Base-by-base conservation (phyloP, 2,888 invertebrate genomes). In the Netelia virgata region DNA sequence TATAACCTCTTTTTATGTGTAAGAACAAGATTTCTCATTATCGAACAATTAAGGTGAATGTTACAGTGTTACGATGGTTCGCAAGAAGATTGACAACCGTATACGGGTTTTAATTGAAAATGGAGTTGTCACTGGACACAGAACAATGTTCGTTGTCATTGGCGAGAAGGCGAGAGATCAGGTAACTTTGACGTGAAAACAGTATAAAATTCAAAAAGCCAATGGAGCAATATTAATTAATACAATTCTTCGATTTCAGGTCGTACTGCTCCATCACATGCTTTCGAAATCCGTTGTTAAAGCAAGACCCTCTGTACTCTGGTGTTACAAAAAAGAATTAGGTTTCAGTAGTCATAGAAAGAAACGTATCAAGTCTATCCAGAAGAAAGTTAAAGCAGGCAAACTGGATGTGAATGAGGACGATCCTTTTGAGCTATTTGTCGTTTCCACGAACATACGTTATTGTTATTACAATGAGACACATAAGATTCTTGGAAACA, bases 391-490 rank as follows among this genome's bases (percentile, higher is more conserved):
- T 47, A 97, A 97, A 90, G 96, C 97, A 1, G 99, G 98, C 0
- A 98, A 97, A 93, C 92, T 98, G 47, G 97, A 97, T 92, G 96
- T 98, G 0, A 97, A 98, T 86, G 98, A 99, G 92, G 99, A 99
- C 88, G 98, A 99, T 92, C 96, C 99, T 0, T 99, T 99, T 94
- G 99, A 99, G 94, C 94, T 98, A 11, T 99, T 99, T 93, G 95
- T 99, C 84, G 97, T 98, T 0, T 98, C 99, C 0, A 99, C 99
- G 0, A 97, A 98, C 86, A 99, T 99, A 90, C 96, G 99, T 84
- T 99, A 99, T 87, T 97, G 99, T 91, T 99, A 99, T 94, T 99
- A 99, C 93, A 96, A 97, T 0, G 99, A 99, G 93, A 99, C 99
- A 0, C 99, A 99, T 93, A 98, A 98, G 88, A 98, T 99, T 93